These are phyloP conservation scores for Odocoileus hemionus DNA, from an alignment of 2,113 vertebrate genomes.

Conservation along the genomic window DNA sequence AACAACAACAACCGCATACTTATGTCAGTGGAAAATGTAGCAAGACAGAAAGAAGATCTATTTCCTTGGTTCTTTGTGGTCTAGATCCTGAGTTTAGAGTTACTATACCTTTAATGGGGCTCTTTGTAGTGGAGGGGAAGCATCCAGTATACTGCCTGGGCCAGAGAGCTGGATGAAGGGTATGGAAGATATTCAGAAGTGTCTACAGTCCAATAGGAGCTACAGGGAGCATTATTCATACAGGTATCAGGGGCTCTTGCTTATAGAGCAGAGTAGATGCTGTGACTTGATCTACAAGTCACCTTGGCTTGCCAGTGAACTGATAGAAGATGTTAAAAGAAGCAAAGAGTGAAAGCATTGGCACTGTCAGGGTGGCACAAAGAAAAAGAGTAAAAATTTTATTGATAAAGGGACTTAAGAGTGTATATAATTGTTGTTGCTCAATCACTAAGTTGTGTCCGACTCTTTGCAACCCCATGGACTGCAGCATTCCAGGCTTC, in stretches of 20 bases:
- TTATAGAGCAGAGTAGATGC: not conserved
- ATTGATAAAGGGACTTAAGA: not conserved
- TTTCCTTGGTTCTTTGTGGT: not conserved
- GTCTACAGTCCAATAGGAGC: not conserved
- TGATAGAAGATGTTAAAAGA: slow-evolving; percentile 8
- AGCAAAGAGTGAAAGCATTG: slow-evolving; percentile 5
- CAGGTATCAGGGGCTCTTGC: not conserved
- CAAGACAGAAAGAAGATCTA: not conserved
- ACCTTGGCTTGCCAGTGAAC: not conserved
- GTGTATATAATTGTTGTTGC: not conserved
- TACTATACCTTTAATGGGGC: not conserved
- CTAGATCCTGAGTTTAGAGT: not conserved
- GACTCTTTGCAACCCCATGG: not conserved
- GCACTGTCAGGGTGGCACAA: not conserved
- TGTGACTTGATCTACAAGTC: slow-evolving; percentile 7
- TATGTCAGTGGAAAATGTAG: not conserved
- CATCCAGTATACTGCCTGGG: not conserved
- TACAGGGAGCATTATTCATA: not conserved
- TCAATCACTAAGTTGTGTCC: not conserved
- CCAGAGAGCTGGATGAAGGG: not conserved
- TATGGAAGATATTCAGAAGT: not conserved
- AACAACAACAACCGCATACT: not conserved
- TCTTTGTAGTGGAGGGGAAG: not conserved
- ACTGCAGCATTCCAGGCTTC: not conserved
- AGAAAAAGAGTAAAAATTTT: not conserved